phyloP scores from a whole-genome alignment of 2,888 invertebrate species.

The Oxytorus armatus region DNA sequence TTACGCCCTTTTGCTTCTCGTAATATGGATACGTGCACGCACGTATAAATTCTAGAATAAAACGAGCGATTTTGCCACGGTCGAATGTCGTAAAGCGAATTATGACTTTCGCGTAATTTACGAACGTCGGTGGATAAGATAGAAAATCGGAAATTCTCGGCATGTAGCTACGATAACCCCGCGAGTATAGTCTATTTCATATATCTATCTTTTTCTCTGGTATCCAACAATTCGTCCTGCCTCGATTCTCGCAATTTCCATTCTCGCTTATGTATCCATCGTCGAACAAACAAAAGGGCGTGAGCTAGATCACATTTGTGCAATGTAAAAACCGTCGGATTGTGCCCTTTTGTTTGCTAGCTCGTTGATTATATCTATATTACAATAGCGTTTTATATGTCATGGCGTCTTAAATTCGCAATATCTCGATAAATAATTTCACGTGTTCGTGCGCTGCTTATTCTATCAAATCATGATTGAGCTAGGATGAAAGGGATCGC shows the following conservation, averaged over 20 bases:
- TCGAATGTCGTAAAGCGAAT: slow-evolving; percentile 73
- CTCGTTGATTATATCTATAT: background rate
- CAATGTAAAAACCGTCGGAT: too few relatives aligned
- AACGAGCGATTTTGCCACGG: slow-evolving; percentile 58
- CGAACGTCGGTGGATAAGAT: slow-evolving; percentile 39
- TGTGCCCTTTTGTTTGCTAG: background rate
- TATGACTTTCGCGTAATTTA: slow-evolving; percentile 74
- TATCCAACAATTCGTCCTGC: slow-evolving; percentile 1
- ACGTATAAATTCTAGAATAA: slow-evolving; percentile 17
- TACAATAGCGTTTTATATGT: background rate
- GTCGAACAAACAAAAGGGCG: too few relatives aligned
- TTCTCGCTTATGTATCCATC: too few relatives aligned
- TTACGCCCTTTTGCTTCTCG: background rate
- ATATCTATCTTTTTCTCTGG: slow-evolving; percentile 13
- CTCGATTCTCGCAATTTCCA: slow-evolving; percentile 13
- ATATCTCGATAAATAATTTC: slow-evolving; percentile 38
- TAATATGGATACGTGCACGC: background rate
- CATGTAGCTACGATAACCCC: slow-evolving; percentile 40
- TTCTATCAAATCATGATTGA: slow-evolving; percentile 67
- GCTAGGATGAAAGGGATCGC: slow-evolving; percentile 26
- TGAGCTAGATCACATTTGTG: too few relatives aligned
- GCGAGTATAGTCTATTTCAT: slow-evolving; percentile 15
- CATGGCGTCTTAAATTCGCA: background rate
- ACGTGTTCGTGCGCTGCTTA: slow-evolving; percentile 62
- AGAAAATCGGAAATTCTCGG: slow-evolving; percentile 18